Conservation (phyloP, 2,888 invertebrate genomes). For the Stramonita haemastoma region DNA sequence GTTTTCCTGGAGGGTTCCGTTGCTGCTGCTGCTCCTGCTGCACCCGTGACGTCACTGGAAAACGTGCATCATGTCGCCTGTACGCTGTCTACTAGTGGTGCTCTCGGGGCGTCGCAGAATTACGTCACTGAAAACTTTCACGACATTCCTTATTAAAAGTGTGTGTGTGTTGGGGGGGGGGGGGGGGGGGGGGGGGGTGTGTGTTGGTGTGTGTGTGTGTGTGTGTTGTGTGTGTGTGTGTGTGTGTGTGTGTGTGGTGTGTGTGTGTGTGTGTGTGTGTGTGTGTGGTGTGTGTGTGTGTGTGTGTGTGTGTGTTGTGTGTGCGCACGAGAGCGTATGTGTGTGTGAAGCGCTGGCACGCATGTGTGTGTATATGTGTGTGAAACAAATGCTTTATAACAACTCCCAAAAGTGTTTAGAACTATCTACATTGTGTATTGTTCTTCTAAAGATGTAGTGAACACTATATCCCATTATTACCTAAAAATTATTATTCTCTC, state of each 20-base stretch:
- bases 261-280: slow-evolving; percentile 10
- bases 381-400: not conserved
- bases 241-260: slow-evolving; percentile 26
- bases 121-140: slow-evolving; percentile 29
- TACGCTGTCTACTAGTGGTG: slow-evolving; percentile 33
- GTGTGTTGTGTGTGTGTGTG: slow-evolving; percentile 19
- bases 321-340: not conserved
- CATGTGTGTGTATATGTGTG: not conserved
- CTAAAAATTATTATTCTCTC: too few species aligned
- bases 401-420: not conserved
- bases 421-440: not conserved
- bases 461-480: too few species aligned
- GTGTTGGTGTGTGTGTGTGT: not conserved
- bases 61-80: slow-evolving; percentile 19
- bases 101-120: slow-evolving; percentile 9
- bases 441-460: not conserved
- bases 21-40: too few species aligned
- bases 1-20: not conserved
- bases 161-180: not conserved
- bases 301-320: slow-evolving; percentile 23
- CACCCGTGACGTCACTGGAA: slow-evolving; percentile 11
- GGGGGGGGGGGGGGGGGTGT: not conserved
- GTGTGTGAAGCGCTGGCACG: too few species aligned
- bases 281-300: slow-evolving; percentile 1
- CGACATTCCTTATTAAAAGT: not conserved